These are phyloP conservation scores for Drosophila mimica DNA, from an alignment of 2,888 invertebrate genomes.

Conservation along the genomic window DNA sequence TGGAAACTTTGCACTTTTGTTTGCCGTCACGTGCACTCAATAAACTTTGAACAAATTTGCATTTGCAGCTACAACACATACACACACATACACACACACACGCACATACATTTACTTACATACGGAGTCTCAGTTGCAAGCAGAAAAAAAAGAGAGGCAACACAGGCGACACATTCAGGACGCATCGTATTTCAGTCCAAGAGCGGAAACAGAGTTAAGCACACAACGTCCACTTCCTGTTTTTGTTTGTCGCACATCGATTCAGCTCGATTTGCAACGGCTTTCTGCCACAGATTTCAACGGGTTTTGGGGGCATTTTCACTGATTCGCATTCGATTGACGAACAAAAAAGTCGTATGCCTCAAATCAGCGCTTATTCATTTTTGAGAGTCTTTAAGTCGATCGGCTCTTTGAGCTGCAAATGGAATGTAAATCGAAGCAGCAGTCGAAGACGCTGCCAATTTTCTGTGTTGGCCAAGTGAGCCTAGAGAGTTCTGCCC, in stretches of 20 bases:
- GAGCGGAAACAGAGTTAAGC: constrained; percentile 77
- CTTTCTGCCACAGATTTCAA: constrained; percentile 72
- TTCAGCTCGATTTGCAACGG: constrained; percentile 76
- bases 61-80: constrained; percentile 59
- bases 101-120: not conserved
- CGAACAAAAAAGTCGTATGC: constrained; percentile 9
- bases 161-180: constrained; percentile 10
- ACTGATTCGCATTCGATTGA: constrained; percentile 8
- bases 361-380: constrained; percentile 12
- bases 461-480: constrained; percentile 13
- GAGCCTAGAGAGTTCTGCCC: constrained; percentile 5
- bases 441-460: constrained; percentile 34
- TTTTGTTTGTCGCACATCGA: constrained; percentile 70
- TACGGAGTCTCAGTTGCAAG: constrained; percentile 13
- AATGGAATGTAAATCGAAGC: constrained; percentile 70
- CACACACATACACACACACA: constrained; percentile 16
- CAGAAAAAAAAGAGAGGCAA: not conserved
- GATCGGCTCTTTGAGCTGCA: constrained; percentile 13
- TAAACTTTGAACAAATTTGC: constrained; percentile 82
- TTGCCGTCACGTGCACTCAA: constrained; percentile 81
- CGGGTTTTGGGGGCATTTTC: constrained; percentile 18
- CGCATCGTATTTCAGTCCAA: constrained; percentile 71
- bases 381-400: constrained; percentile 31
- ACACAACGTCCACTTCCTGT: constrained; percentile 78
- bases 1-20: constrained; percentile 75